Base-by-base conservation (phyloP, 2,888 invertebrate species). In the Steromphala cineraria region DNA sequence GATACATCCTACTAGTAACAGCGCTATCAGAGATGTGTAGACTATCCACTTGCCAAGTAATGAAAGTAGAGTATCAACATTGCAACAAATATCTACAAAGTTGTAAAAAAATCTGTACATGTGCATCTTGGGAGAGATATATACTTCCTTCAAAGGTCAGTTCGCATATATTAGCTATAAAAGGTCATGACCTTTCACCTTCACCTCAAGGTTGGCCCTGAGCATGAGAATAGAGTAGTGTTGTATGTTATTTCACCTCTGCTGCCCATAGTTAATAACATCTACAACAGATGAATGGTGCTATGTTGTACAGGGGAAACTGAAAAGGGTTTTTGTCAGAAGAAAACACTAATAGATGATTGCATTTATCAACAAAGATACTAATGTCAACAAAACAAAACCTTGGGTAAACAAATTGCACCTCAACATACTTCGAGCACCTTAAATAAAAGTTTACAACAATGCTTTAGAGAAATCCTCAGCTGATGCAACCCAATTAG, bases 31-130 rank as follows among this genome's bases (percentile, higher is more conserved):
- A 40, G n/a, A 71, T 36, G 40, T 24, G 24, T 13, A 28, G 28
- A 62, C 62, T 62, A 62, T 62, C 15, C n/a, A 71, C 40, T 71
- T 36, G n/a, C 19, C 19, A 71, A 10, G 19, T 71, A 31, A 71
- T 36, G 40, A 71, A 71, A 71, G 36, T 71, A 19, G 71, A 71
- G 71, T 40, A 71, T 71, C 36, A 67, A 67, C 67, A 71, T 36
- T 40, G n/a, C 36, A 71, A 71, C 71, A 40, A 40, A 19, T 71
- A 71, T 71, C 36, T 71, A 71, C 71, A 71, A 71, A 36, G 71
- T 71, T 71, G 71, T 71, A 71, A 36, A 71, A 71, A 56, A 56
- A 71, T 36, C 36, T 71, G 71, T 71, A 71, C 71, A 71, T 31
- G 71, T 71, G 71, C 71, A 71, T 36, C 71, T 36, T 40, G 36